Conservation (phyloP, 2,888 invertebrate genomes). For the Hydroisotoma schaefferi region DNA sequence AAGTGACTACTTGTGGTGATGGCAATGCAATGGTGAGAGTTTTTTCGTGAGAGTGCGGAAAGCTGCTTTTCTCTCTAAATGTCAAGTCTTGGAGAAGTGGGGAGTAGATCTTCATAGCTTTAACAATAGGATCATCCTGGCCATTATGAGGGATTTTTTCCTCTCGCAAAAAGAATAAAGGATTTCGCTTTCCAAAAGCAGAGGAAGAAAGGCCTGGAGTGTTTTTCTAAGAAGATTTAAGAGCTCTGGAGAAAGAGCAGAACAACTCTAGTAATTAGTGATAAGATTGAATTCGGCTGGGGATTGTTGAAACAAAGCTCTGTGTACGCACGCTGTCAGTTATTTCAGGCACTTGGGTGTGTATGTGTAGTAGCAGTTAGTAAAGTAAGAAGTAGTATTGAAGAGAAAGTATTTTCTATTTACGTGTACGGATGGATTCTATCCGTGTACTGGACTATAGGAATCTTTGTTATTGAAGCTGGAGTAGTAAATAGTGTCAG, state of each 20-base stretch:
- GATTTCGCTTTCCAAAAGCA: not conserved
- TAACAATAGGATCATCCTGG: constrained; percentile 6
- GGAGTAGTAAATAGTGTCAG: too few species aligned
- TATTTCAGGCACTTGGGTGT: too few species aligned
- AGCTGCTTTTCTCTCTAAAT: constrained; percentile 2
- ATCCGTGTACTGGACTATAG: too few species aligned
- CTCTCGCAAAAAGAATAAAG: not conserved
- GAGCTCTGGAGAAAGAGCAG: not conserved
- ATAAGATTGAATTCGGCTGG: too few species aligned
- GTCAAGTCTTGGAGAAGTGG: not conserved
- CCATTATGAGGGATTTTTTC: constrained; percentile 16
- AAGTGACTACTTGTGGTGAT: not conserved
- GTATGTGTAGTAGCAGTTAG: too few species aligned
- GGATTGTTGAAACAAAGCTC: too few species aligned
- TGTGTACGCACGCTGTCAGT: too few species aligned
- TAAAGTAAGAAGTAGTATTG: too few species aligned
- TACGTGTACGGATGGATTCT: too few species aligned
- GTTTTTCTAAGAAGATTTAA: not conserved
- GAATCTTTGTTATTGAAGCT: too few species aligned
- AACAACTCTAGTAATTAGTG: not conserved
- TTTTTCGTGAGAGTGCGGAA: constrained; percentile 2
- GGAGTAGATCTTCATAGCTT: not conserved
- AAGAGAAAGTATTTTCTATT: too few species aligned
- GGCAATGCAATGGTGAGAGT: constrained; percentile 1
- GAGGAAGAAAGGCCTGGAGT: not conserved